phyloP scores from a whole-genome alignment of 2,797 vertebrate genomes.

The Eleutherodactylus coqui region DNA sequence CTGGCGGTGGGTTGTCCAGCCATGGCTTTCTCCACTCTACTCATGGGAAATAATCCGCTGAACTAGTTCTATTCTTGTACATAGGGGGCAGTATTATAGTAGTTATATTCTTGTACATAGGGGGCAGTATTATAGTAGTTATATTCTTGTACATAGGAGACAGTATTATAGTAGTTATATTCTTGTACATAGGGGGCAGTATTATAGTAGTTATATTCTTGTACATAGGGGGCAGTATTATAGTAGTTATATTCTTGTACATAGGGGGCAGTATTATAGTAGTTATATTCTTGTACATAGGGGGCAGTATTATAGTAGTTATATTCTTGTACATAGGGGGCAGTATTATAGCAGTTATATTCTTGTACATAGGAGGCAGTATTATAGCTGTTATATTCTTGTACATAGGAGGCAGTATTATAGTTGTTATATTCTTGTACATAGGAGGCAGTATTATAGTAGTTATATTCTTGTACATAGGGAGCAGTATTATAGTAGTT shows the following conservation, averaged over 20 bases:
- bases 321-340: background rate
- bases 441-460: slow-evolving; percentile 3
- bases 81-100: background rate
- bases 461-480: slow-evolving; percentile 7
- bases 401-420: slow-evolving; percentile 2
- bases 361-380: background rate
- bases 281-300: background rate
- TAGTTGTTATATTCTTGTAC: slow-evolving; percentile 6
- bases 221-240: too few species aligned
- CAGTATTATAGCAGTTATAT: background rate
- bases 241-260: background rate
- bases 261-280: background rate
- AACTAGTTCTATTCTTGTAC: background rate
- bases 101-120: background rate
- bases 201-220: too few species aligned
- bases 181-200: background rate
- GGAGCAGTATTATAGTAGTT: slow-evolving; percentile 4
- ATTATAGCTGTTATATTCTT: slow-evolving; percentile 2
- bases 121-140: background rate
- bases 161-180: slow-evolving; percentile 9
- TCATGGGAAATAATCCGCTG: too few species aligned
- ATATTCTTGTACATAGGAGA: background rate
- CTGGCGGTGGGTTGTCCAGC: too few species aligned
- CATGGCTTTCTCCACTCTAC: too few species aligned
- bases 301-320: slow-evolving; percentile 1